Conservation (phyloP, 2,888 invertebrate genomes). For the Abscondita cerata region DNA sequence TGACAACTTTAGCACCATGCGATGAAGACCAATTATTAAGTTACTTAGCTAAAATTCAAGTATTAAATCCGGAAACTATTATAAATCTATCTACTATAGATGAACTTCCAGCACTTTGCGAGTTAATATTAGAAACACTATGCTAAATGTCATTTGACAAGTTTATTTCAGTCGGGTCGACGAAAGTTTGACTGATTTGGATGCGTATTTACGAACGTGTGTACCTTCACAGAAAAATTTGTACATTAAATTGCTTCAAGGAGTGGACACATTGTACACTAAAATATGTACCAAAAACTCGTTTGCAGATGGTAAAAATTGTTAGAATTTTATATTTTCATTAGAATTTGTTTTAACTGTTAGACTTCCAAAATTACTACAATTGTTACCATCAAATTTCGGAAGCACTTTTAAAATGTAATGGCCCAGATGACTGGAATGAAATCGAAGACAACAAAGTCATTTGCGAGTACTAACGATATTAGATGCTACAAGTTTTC, state of each 20-base stretch:
- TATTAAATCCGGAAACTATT: constrained; percentile 63
- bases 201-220: constrained; percentile 56
- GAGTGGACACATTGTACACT: constrained; percentile 56
- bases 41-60: constrained; percentile 61
- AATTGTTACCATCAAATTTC: constrained; percentile 58
- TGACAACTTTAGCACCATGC: constrained; percentile 40
- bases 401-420: constrained; percentile 62
- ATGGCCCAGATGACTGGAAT: constrained; percentile 64
- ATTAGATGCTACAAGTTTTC: neutral
- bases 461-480: constrained; percentile 56
- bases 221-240: constrained; percentile 56
- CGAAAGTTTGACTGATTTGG: constrained; percentile 55
- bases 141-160: constrained; percentile 2
- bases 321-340: neutral
- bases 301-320: constrained; percentile 25
- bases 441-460: constrained; percentile 57
- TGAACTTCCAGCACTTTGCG: constrained; percentile 55
- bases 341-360: constrained; percentile 9
- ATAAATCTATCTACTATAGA: constrained; percentile 58
- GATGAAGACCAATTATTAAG: constrained; percentile 58
- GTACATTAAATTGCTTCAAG: constrained; percentile 59
- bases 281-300: constrained; percentile 55
- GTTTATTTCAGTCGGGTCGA: constrained; percentile 47
- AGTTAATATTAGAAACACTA: constrained; percentile 38
- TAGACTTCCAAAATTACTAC: constrained; percentile 53